These are phyloP conservation scores for Metalampra italica DNA, from an alignment of 2,888 invertebrate species.

Conservation along the genomic window DNA sequence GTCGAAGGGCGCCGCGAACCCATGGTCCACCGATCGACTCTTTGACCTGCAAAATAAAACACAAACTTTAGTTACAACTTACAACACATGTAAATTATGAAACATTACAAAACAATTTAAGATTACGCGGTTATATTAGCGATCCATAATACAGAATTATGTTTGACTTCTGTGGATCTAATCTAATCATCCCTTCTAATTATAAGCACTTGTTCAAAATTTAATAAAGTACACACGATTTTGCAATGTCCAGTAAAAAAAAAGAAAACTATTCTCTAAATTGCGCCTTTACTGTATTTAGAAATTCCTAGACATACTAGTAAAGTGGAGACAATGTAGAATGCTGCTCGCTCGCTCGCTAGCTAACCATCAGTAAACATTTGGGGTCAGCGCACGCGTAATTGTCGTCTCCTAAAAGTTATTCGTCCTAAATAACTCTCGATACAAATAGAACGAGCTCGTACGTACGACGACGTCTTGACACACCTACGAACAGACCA, in stretches of 20 bases:
- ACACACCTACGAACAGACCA: slow-evolving; percentile 22
- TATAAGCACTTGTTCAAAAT: too few relatives aligned
- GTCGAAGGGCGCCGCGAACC: slow-evolving; percentile 91
- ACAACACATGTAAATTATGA: slow-evolving; percentile 11
- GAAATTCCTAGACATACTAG: too few relatives aligned
- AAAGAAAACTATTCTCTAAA: too few relatives aligned
- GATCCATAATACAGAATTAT: too few relatives aligned
- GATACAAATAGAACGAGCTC: slow-evolving; percentile 32
- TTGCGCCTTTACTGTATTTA: too few relatives aligned
- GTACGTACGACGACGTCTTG: slow-evolving; percentile 15
- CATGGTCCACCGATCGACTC: slow-evolving; percentile 94
- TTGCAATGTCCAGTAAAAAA: too few relatives aligned
- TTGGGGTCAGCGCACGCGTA: slow-evolving; percentile 49
- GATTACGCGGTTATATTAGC: too few relatives aligned
- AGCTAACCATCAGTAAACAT: not conserved
- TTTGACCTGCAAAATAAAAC: slow-evolving; percentile 85
- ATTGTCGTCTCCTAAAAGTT: slow-evolving; percentile 46
- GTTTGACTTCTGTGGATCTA: too few relatives aligned
- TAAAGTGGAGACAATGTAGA: not conserved
- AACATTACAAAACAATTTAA: not conserved
- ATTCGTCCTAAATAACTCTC: slow-evolving; percentile 50
- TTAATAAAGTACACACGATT: too few relatives aligned
- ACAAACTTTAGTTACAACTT: slow-evolving; percentile 5
- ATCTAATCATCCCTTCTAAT: too few relatives aligned
- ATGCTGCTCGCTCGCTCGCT: not conserved